Conservation (phyloP, 1,140 invertebrate genomes). For the Paraescarpia echinospica region DNA sequence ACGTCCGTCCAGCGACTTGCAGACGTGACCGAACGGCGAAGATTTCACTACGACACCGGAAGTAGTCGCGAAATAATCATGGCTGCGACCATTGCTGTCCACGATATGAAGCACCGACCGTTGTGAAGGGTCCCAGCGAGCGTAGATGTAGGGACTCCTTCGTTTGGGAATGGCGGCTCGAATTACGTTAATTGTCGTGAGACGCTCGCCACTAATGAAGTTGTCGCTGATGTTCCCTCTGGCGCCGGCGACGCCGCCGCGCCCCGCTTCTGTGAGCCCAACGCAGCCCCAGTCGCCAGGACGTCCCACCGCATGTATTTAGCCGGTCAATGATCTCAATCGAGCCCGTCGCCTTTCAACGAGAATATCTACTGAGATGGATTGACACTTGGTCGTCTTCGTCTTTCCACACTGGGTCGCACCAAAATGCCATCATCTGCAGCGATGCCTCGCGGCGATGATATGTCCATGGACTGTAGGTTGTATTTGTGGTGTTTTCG, state of each 20-base stretch:
- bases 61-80: neutral
- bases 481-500: no score
- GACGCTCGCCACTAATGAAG: neutral
- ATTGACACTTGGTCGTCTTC: neutral
- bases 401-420: neutral
- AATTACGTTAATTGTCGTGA: neutral
- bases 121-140: neutral
- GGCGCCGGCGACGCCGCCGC: neutral
- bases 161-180: neutral
- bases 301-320: neutral
- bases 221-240: neutral
- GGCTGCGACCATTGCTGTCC: neutral
- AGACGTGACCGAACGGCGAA: neutral
- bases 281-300: neutral
- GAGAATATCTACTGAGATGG: neutral
- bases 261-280: neutral
- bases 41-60: neutral
- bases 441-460: no score
- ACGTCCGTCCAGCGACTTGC: neutral
- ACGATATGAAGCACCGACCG: neutral
- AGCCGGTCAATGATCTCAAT: neutral
- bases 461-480: no score
- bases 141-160: neutral
- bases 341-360: neutral
- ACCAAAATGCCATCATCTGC: neutral